Evolutionary conservation across 2,797 vertebrate genomes (phyloP).

Genomic region (Urosaurus nigricauda): DNA sequence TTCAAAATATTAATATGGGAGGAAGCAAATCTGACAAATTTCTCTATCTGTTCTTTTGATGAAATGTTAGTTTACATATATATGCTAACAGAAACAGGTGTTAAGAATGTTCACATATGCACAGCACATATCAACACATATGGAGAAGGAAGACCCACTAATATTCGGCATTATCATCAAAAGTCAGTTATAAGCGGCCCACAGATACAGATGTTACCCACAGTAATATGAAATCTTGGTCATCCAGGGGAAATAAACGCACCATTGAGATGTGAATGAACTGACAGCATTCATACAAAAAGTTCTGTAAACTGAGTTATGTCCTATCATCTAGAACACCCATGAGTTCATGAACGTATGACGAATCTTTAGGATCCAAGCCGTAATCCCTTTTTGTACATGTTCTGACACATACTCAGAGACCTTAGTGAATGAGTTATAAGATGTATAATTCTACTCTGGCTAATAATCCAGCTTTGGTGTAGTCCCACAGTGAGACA

Average conservation of each 20-base stretch:
- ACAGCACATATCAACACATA: not conserved
- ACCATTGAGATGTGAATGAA: no score
- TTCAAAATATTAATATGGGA: not conserved
- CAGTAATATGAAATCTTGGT: not conserved
- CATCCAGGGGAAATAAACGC: not conserved
- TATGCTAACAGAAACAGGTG: not conserved
- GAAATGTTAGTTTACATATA: not conserved
- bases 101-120: not conserved
- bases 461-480: not conserved
- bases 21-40: not conserved
- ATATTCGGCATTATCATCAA: not conserved
- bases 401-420: not conserved
- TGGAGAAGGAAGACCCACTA: no score
- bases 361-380: not conserved
- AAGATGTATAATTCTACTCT: not conserved
- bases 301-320: not conserved
- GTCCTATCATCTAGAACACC: no score
- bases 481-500: not conserved
- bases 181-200: not conserved
- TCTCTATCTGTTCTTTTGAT: not conserved
- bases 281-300: not conserved
- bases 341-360: not conserved
- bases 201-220: not conserved
- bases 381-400: not conserved
- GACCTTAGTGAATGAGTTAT: not conserved